A percentile compares a stretch with the other conserved stretches of the same genome.
These are phyloP conservation scores for Calcarius ornatus DNA, from an alignment of 2,113 vertebrate species.

Conservation along the genomic window DNA sequence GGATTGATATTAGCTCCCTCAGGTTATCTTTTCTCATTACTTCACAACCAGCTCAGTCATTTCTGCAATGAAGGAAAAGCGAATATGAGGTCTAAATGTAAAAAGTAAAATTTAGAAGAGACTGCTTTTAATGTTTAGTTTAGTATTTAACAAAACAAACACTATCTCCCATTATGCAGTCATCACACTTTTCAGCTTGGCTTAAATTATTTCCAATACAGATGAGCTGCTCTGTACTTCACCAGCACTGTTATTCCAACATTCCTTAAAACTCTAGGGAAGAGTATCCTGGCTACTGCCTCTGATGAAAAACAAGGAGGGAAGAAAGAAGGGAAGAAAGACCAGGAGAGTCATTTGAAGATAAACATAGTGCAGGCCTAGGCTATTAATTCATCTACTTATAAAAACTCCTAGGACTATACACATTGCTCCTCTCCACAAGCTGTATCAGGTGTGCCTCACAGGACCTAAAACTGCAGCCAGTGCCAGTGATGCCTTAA, in stretches of 20 bases:
- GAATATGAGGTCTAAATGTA: background rate
- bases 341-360: background rate
- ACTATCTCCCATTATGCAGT: background rate
- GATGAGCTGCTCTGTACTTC: background rate
- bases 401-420: background rate
- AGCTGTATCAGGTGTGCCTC: background rate
- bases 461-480: background rate
- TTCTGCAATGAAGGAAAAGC: background rate
- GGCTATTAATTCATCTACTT: background rate
- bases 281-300: background rate
- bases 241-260: background rate
- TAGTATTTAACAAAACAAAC: background rate
- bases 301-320: background rate
- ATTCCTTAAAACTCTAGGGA: background rate
- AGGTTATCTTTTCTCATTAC: background rate
- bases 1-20: background rate
- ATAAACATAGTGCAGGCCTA: background rate
- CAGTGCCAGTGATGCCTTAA: background rate
- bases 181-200: background rate
- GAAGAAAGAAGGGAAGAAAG: background rate
- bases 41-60: background rate
- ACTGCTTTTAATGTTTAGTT: background rate
- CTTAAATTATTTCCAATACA: background rate
- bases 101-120: background rate
- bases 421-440: background rate